Evolutionary conservation across 2,797 vertebrate species (phyloP).

Genomic region (Odontamblyopus lacepedii): DNA sequence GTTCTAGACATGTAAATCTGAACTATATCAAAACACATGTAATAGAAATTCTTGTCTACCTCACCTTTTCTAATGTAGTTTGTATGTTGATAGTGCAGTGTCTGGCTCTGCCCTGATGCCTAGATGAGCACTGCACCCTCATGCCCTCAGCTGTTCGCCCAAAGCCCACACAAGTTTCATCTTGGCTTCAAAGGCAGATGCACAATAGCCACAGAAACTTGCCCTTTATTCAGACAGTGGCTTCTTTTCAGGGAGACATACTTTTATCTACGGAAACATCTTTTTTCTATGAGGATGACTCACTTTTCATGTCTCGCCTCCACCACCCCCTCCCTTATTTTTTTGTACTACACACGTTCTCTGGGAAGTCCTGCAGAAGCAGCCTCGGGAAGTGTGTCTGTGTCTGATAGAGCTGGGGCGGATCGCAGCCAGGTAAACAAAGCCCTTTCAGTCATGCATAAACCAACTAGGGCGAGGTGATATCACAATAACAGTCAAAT

Average conservation of each 20-base stretch:
- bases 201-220: constrained; percentile 41
- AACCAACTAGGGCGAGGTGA: neutral
- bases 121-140: constrained; percentile 31
- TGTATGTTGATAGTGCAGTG: neutral
- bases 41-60: neutral
- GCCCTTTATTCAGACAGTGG: constrained; percentile 25
- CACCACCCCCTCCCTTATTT: constrained; percentile 22
- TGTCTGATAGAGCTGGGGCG: constrained; percentile 93
- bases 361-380: constrained; percentile 89
- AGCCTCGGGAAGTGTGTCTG: constrained; percentile 93
- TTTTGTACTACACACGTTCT: constrained; percentile 27
- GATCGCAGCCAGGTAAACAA: constrained; percentile 86
- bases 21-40: too few relatives aligned
- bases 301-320: constrained; percentile 23
- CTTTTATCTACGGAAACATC: constrained; percentile 58
- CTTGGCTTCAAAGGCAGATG: constrained; percentile 48
- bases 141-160: constrained; percentile 49
- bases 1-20: neutral
- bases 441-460: neutral
- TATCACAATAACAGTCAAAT: neutral
- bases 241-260: constrained; percentile 39
- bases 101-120: neutral
- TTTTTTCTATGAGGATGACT: constrained; percentile 43
- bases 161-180: constrained; percentile 49
- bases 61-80: neutral